Base-by-base conservation (phyloP, 2,113 vertebrate species). In the Tyrannus savana region DNA sequence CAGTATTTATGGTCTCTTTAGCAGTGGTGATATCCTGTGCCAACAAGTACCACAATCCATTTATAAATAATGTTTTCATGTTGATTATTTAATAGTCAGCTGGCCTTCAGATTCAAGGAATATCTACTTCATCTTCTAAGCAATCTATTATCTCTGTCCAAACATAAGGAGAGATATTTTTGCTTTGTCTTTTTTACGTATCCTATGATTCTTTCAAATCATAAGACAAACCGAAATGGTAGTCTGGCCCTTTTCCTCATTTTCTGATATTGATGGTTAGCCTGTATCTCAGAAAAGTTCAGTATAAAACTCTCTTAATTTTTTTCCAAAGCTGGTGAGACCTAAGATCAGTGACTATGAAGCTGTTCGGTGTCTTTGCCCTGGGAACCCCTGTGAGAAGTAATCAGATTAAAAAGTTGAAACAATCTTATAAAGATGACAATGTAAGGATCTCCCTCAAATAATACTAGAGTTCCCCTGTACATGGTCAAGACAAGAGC, bases 201-300 rank as follows among this genome's bases (percentile, higher is more conserved):
- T 35, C 9, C 42, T 33, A 27, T 10, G 42, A 21, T 42, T 89
- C 7, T 50, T 56, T 52, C 41, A 91, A 84, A 80, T 76, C 22
- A 31, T 4, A 84, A 47, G 35, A 50, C 10, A 63, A 72, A 41
- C 19, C 59, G 9, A 72, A 90, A 60, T 37, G 8, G 15, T 58
- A 16, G 8, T 66, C 8, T 56, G 16, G 14, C 2, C 2, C 1
- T 3, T 44, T 52, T 63, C 60, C 16, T 37, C 0, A 22, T 41
- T 63, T 84, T 50, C 5, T 59, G 17, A 4, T 17, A n/a, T 10
- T 66, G 2, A 7, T 87, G 4, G 2, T 19, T 49, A 67, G 5
- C 2, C 49, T 67, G 2, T 16, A 30, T 42, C 14, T 74, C 46
- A 37, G 33, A 24, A 49, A 86, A 25, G 2, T 35, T 73, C 16